Evolutionary conservation across 2,113 vertebrate genomes (phyloP).

Genomic region (Columbina picui): DNA sequence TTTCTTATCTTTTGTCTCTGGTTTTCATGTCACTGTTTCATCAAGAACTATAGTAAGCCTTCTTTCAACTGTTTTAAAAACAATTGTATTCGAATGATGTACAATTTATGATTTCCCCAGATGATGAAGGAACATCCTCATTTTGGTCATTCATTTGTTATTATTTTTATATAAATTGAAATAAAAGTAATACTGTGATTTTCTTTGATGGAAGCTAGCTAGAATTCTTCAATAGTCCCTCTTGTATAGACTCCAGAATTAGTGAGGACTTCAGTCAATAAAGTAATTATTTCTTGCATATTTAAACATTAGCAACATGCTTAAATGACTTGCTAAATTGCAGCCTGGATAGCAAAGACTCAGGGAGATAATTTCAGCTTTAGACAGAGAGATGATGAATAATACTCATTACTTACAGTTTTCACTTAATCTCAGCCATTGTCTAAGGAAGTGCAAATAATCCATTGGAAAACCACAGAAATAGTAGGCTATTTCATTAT

Average conservation of each 20-base stretch:
- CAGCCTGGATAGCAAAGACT: neutral
- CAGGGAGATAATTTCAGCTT: neutral
- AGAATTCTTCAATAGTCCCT: neutral
- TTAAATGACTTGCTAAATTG: neutral
- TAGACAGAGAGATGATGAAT: neutral
- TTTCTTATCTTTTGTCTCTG: neutral
- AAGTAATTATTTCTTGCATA: neutral
- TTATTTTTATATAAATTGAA: neutral
- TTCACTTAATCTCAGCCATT: neutral
- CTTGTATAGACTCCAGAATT: neutral
- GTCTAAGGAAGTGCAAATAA: neutral
- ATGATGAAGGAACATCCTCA: neutral
- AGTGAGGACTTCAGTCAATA: neutral
- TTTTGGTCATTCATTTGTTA: neutral
- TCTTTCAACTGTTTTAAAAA: neutral
- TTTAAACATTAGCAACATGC: neutral
- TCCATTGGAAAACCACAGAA: neutral
- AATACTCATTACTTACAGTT: neutral
- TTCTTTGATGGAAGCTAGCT: neutral
- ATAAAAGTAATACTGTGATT: neutral
- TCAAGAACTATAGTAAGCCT: neutral
- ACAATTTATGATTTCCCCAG: neutral
- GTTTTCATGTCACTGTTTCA: neutral
- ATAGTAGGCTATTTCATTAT: neutral
- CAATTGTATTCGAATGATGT: neutral